Base-by-base conservation (phyloP, 2,113 vertebrate genomes). In the Oryzias javanicus region DNA sequence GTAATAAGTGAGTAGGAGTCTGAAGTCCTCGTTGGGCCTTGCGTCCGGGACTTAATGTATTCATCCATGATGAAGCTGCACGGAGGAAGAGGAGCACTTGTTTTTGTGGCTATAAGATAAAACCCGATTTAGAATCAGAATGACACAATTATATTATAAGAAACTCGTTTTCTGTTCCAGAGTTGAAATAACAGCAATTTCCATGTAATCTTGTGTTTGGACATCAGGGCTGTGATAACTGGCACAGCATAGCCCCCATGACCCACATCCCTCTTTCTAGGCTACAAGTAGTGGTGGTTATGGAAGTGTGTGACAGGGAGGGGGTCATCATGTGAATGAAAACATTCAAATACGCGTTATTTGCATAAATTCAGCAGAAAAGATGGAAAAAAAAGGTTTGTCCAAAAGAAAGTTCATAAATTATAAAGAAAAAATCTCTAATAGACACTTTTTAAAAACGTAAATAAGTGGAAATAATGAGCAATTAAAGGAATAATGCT, bases 1-100 rank as follows among this genome's bases (percentile, higher is more conserved):
- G 79, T 78, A 80, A 73, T 76, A 73, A 86, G 73, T 80, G 84
- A 84, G 88, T 83, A 78, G 88, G 88, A 79, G 83, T 84, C 78
- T 78, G 79, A 84, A 82, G 80, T 83, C 80, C 83, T 78, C 20
- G 64, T 71, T 69, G 80, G 83, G 69, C 80, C 74, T 75, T 67
- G 5, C 58, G 79, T 80, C 69, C 79, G 64, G 66, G 70, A 80
- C 80, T 79, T 78, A 71, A 72, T 82, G 49, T 73, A 81, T 84
- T 82, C 81, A 81, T 84, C 80, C 81, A 82, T 66, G 71, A 81
- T 64, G 53, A 70, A 55, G 64, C 68, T 59, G n/a, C n/a, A n/a
- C n/a, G 61, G 22, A 68, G 68, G 49, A 52, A 67, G 73, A 72
- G 60, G 62, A 41, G 60, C 58, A 70, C 59, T 65, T 77, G 41